phyloP scores from a whole-genome alignment of 2,113 vertebrate genomes.

The Hypomesus transpacificus region DNA sequence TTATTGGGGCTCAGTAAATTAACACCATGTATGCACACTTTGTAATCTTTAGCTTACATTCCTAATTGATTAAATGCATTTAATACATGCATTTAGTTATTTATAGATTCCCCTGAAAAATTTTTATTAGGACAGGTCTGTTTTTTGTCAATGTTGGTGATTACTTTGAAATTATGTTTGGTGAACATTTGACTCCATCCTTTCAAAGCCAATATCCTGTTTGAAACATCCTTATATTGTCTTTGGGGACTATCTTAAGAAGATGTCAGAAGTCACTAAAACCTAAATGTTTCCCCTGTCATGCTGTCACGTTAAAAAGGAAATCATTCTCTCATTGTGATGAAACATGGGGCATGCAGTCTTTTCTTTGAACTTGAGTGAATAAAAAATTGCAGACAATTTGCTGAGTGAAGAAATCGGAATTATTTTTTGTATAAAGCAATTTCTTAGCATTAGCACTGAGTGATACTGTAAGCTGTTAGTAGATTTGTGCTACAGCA shows the following conservation, averaged over 20 bases:
- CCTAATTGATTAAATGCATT: too few relatives aligned
- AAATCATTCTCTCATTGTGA: background rate
- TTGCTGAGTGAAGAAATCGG: background rate
- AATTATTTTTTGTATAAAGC: background rate
- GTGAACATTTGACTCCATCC: too few relatives aligned
- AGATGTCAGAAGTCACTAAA: background rate
- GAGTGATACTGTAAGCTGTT: background rate
- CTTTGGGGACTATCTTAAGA: background rate
- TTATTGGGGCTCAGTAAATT: too few relatives aligned
- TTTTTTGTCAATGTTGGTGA: background rate
- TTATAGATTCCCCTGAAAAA: too few relatives aligned
- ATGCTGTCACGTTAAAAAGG: background rate
- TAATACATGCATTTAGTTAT: too few relatives aligned
- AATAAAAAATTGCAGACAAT: background rate
- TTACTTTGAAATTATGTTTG: too few relatives aligned
- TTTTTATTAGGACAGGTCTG: background rate
- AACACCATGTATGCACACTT: too few relatives aligned
- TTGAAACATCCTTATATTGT: background rate
- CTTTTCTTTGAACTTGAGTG: background rate
- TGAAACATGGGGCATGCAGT: background rate
- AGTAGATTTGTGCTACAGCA: background rate
- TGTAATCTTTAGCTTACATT: too few relatives aligned
- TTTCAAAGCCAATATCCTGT: background rate
- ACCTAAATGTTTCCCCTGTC: background rate
- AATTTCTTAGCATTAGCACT: background rate